Evolutionary conservation across 2,113 vertebrate genomes (phyloP).

Genomic region (Urocitellus parryii): DNA sequence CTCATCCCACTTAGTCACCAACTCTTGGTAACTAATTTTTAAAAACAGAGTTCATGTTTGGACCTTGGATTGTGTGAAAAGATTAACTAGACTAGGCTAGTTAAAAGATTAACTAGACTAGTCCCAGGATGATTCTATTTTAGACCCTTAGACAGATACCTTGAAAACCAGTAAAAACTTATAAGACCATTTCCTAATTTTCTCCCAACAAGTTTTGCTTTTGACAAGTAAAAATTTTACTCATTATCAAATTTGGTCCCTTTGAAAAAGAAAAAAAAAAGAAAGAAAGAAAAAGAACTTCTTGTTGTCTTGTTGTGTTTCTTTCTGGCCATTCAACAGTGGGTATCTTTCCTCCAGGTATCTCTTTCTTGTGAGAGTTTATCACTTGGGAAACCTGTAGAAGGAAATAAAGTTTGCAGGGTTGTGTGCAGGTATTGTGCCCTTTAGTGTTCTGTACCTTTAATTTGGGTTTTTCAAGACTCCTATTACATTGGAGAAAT

Average conservation of each 20-base stretch:
- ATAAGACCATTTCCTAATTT: neutral
- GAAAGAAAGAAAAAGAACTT: too few species aligned
- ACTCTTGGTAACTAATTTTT: neutral
- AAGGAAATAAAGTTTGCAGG: neutral
- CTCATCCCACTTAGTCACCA: neutral
- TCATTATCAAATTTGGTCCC: neutral
- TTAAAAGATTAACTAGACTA: neutral
- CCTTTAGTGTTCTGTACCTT: neutral
- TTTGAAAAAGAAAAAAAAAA: neutral
- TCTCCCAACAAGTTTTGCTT: neutral
- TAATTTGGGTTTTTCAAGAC: slow-evolving; percentile 54
- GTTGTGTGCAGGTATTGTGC: neutral
- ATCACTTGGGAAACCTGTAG: neutral
- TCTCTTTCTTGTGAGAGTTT: neutral
- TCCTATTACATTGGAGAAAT: slow-evolving; percentile 54
- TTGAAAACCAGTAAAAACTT: neutral
- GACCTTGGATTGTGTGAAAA: neutral
- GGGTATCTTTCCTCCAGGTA: neutral
- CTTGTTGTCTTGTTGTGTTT: neutral
- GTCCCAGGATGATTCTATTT: neutral
- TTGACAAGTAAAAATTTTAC: slow-evolving; percentile 13
- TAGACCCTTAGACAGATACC: neutral
- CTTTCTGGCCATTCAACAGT: neutral
- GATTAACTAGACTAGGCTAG: neutral
- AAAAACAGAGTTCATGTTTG: neutral